These are phyloP conservation scores for Tetrax tetrax DNA, from an alignment of 2,113 vertebrate genomes.

Conservation along the genomic window DNA sequence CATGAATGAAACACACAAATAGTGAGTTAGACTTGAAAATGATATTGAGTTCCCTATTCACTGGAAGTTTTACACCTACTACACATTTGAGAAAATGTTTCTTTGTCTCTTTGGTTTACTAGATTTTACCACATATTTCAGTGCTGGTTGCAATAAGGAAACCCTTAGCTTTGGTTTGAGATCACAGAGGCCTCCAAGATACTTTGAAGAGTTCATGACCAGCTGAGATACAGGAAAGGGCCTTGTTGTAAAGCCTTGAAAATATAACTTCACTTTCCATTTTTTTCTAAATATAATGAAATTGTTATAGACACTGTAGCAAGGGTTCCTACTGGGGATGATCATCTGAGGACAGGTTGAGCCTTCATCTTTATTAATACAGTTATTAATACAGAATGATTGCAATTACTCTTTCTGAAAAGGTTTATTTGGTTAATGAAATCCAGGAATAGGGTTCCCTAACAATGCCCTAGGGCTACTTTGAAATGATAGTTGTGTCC, in stretches of 20 bases:
- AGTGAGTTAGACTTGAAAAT: background rate
- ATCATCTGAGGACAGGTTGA: background rate
- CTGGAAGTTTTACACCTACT: background rate
- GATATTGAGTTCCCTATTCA: background rate
- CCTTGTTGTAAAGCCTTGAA: background rate
- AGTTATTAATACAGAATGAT: background rate
- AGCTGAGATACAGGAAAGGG: background rate
- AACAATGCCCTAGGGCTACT: background rate
- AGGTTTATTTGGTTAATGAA: background rate
- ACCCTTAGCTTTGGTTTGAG: background rate
- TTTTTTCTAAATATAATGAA: background rate
- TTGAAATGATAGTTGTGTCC: background rate
- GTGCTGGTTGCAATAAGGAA: background rate
- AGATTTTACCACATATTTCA: background rate
- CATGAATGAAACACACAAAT: background rate
- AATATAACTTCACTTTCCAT: background rate
- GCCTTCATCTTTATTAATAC: background rate
- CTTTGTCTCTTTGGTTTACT: background rate
- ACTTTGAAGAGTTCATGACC: background rate
- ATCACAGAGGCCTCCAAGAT: background rate
- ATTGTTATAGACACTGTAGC: background rate
- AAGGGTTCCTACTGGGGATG: background rate
- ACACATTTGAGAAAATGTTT: background rate
- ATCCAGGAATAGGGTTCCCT: background rate
- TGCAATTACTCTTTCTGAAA: constrained; percentile 3